Conservation (phyloP, 1,140 invertebrate species). For the Neoseiulus cucumeris region DNA sequence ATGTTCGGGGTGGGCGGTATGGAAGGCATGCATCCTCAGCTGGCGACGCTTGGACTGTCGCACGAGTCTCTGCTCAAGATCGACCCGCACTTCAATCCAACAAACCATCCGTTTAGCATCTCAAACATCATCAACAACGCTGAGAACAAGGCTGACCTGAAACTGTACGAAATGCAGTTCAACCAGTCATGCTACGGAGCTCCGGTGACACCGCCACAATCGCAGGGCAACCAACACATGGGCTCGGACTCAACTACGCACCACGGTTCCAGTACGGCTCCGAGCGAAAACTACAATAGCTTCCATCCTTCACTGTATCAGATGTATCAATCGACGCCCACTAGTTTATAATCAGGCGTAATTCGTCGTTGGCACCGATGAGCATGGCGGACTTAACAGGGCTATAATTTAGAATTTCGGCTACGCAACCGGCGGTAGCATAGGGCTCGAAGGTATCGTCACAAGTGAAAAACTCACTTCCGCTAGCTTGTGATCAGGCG, state of each 20-base stretch:
- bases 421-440: no score
- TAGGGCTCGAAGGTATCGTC: no score
- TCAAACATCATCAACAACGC: conserved; percentile 55
- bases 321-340: conserved; percentile 6
- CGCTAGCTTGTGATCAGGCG: no score
- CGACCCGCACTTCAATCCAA: conserved; percentile 32
- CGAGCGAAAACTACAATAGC: background rate
- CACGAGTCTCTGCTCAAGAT: conserved; percentile 21
- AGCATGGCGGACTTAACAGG: no score
- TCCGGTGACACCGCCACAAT: conserved; percentile 24
- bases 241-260: background rate
- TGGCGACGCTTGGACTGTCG: conserved; percentile 18
- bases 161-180: conserved; percentile 38
- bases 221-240: conserved; percentile 6
- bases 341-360: conserved; percentile 1
- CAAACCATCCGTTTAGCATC: conserved; percentile 74
- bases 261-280: background rate
- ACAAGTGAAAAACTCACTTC: no score
- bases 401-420: no score
- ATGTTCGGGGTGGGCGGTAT: background rate
- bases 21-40: conserved; percentile 4
- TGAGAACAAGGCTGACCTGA: conserved; percentile 35
- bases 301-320: conserved; percentile 7
- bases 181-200: conserved; percentile 33
- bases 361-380: background rate